Evolutionary conservation across 2,113 vertebrate species (phyloP).

Genomic region (Ceyx margarethae): DNA sequence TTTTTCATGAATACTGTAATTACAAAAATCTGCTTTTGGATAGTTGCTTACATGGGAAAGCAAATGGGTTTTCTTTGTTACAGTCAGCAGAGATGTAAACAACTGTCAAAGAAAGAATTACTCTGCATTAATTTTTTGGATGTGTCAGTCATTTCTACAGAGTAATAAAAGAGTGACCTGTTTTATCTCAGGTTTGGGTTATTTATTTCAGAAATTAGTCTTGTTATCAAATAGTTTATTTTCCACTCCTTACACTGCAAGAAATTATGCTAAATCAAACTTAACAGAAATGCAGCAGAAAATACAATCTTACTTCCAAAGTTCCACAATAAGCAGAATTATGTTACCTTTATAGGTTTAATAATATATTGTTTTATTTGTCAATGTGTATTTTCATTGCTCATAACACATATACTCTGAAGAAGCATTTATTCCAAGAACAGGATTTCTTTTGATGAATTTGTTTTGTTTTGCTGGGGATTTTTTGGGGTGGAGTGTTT

Average conservation of each 20-base stretch:
- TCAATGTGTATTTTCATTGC: neutral
- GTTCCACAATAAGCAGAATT: neutral
- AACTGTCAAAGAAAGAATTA: neutral
- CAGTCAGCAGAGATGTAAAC: neutral
- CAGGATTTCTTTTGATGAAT: neutral
- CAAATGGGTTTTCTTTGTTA: constrained; percentile 9
- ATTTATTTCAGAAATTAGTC: neutral
- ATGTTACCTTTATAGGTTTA: neutral
- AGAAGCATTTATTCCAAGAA: neutral
- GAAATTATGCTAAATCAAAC: neutral
- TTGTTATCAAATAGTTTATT: neutral
- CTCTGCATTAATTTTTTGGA: neutral
- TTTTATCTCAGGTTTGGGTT: neutral
- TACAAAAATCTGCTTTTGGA: neutral
- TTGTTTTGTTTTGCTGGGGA: neutral
- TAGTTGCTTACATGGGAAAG: neutral
- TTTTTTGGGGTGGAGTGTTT: neutral
- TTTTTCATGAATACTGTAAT: neutral
- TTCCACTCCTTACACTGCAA: neutral
- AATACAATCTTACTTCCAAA: neutral
- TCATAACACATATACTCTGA: neutral
- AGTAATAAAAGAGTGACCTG: neutral
- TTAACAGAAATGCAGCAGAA: neutral
- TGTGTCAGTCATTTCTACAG: neutral
- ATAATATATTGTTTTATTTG: neutral